Conservation (phyloP, 2,113 vertebrate species). For the Plestiodon gilberti region DNA sequence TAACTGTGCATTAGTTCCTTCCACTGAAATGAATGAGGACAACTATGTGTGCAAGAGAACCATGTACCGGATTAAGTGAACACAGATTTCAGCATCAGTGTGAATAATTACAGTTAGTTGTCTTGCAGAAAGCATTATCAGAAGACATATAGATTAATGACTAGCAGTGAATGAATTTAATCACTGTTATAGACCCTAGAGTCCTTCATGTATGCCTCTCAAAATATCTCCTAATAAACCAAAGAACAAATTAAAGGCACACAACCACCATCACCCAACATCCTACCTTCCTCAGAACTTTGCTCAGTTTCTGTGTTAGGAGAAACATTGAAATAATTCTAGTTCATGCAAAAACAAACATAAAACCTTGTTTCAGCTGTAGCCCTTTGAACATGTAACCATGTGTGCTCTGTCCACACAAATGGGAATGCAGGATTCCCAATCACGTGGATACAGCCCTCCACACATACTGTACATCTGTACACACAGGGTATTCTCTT, state of each 20-base stretch:
- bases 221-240: background rate
- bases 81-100: background rate
- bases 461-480: no score
- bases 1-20: background rate
- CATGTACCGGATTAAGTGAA: background rate
- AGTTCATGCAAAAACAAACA: constrained; percentile 20
- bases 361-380: constrained; percentile 1
- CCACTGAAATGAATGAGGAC: background rate
- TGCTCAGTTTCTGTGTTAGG: background rate
- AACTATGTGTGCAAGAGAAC: background rate
- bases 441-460: no score
- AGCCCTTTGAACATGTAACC: background rate
- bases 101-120: background rate
- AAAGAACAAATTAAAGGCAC: background rate
- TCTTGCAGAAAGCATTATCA: background rate
- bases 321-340: constrained; percentile 17
- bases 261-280: background rate
- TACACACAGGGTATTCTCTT: no score
- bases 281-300: background rate
- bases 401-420: background rate
- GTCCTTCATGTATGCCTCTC: background rate
- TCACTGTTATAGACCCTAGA: background rate
- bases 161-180: background rate
- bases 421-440: no score
- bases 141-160: background rate